Percentiles rank a stretch among this genome's conserved stretches.
phyloP scores from a whole-genome alignment of 2,888 invertebrate species.

The Lasioglossum oenotherae region DNA sequence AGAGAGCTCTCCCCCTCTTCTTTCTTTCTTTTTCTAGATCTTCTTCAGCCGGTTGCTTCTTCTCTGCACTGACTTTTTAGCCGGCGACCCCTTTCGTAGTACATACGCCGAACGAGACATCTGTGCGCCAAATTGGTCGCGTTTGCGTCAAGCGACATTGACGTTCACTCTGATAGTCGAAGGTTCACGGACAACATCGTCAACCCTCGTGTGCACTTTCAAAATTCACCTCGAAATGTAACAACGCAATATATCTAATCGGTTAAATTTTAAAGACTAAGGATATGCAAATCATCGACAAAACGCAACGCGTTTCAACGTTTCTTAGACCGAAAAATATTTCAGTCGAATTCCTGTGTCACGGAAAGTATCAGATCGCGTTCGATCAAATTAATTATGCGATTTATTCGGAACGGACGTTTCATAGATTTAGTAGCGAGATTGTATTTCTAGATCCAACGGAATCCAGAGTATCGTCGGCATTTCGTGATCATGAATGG shows the following conservation, averaged over 20 bases:
- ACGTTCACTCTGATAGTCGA: neutral
- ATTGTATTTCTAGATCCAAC: constrained; percentile 47
- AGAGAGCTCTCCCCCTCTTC: constrained; percentile 50
- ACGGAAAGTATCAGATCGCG: too few species aligned
- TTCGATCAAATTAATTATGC: constrained; percentile 1
- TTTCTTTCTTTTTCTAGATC: constrained; percentile 39
- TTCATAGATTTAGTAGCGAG: constrained; percentile 53
- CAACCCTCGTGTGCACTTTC: neutral
- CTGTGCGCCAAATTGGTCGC: constrained; percentile 57
- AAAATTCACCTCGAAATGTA: neutral
- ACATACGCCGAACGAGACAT: constrained; percentile 44
- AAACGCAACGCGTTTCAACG: neutral
- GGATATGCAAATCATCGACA: neutral
- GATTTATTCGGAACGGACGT: constrained; percentile 29
- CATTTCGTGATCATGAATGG: constrained; percentile 76
- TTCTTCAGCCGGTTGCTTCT: constrained; percentile 31
- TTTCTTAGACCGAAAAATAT: neutral
- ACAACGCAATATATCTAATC: neutral
- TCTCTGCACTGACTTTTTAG: constrained; percentile 35
- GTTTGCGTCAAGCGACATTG: constrained; percentile 8
- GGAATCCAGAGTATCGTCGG: constrained; percentile 65
- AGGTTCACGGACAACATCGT: neutral
- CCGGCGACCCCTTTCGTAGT: constrained; percentile 54
- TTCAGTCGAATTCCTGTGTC: neutral
- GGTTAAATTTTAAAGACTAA: neutral